A percentile compares a stretch with the other conserved stretches of the same genome.
phyloP scores from a whole-genome alignment of 1,140 invertebrate genomes.

The Mylabris phalerata region DNA sequence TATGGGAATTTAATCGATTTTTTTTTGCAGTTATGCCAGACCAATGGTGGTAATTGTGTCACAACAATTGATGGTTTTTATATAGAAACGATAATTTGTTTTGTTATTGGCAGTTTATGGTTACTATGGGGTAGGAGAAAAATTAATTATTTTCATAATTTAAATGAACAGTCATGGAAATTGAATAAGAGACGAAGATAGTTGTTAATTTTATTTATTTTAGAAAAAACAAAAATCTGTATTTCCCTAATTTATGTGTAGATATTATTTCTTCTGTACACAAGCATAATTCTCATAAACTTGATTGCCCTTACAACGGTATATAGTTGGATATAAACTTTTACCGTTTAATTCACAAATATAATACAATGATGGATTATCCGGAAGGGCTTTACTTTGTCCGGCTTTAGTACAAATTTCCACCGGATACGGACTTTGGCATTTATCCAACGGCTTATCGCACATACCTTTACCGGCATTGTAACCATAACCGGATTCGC shows the following conservation, averaged over 20 bases:
- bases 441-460: background rate
- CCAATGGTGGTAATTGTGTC: slow-evolving; percentile 62
- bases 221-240: too few relatives aligned
- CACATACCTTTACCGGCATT: slow-evolving; percentile 9
- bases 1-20: background rate
- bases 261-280: too few relatives aligned
- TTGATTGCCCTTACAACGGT: too few relatives aligned
- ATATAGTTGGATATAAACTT: too few relatives aligned
- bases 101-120: slow-evolving; percentile 80
- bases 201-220: background rate
- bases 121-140: slow-evolving; percentile 58
- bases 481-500: background rate
- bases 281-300: too few relatives aligned
- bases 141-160: slow-evolving; percentile 48
- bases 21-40: slow-evolving; percentile 56
- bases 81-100: slow-evolving; percentile 73
- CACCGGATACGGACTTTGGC: background rate
- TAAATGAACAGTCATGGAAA: slow-evolving; percentile 46
- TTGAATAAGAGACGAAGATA: slow-evolving; percentile 35
- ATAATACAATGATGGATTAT: slow-evolving; percentile 2
- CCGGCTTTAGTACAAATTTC: background rate
- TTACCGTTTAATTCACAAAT: background rate
- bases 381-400: background rate
- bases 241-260: too few relatives aligned
- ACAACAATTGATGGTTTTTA: slow-evolving; percentile 85